phyloP scores from a whole-genome alignment of 2,888 invertebrate species.

The Gandaritis pyraliata region DNA sequence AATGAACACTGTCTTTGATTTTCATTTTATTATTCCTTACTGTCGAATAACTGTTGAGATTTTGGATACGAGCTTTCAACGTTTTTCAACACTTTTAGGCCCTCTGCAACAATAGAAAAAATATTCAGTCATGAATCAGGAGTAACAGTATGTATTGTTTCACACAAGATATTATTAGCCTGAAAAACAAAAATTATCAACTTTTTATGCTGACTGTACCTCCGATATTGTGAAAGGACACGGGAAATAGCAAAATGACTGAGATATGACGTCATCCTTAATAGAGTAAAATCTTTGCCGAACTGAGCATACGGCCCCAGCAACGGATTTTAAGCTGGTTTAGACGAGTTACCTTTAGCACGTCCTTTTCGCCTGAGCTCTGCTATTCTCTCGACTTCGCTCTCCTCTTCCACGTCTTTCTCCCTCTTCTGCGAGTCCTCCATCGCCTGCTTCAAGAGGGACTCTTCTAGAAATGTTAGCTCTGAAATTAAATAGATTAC shows the following conservation, averaged over 20 bases:
- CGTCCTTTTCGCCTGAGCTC: constrained; percentile 73
- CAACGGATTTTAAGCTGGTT: no score
- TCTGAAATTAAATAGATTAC: constrained; percentile 52
- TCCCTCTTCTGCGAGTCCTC: constrained; percentile 71
- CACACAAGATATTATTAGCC: no score
- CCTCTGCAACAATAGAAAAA: constrained; percentile 63
- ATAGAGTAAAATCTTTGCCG: no score
- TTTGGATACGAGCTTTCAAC: constrained; percentile 54
- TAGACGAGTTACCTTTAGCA: constrained; percentile 62
- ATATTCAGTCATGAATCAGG: background rate
- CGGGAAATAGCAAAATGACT: no score
- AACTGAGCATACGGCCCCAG: no score
- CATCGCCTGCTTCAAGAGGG: constrained; percentile 83
- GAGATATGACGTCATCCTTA: no score
- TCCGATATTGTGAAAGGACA: no score
- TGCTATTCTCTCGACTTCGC: constrained; percentile 72
- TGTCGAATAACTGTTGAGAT: constrained; percentile 70
- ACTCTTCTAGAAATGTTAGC: constrained; percentile 84
- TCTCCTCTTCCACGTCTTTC: constrained; percentile 60
- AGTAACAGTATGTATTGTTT: background rate
- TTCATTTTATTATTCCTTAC: constrained; percentile 56
- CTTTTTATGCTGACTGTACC: no score
- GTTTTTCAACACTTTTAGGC: constrained; percentile 71
- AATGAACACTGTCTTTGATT: constrained; percentile 58
- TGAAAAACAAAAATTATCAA: no score